Evolutionary conservation across 2,888 invertebrate genomes (phyloP).

Genomic region (Watsonalla binaria): DNA sequence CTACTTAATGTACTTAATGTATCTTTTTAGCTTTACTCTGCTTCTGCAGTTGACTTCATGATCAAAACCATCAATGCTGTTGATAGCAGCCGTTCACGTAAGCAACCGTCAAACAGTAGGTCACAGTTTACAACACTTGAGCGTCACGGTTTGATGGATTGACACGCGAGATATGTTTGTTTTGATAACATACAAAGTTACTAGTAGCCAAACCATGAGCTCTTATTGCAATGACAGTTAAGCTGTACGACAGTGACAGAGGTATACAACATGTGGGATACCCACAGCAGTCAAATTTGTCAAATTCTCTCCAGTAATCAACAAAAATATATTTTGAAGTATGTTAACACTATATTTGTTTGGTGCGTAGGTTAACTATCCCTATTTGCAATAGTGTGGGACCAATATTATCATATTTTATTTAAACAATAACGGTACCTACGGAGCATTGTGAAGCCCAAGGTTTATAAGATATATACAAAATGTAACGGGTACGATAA

Average conservation of each 20-base stretch:
- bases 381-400: neutral
- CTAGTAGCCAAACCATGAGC: too few species aligned
- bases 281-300: too few species aligned
- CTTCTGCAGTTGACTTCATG: constrained; percentile 35
- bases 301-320: too few species aligned
- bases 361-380: too few species aligned
- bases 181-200: constrained; percentile 15
- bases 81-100: constrained; percentile 7
- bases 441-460: neutral
- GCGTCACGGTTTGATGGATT: constrained; percentile 51
- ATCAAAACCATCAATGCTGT: constrained; percentile 57
- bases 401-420: neutral
- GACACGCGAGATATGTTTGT: constrained; percentile 44
- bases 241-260: too few species aligned
- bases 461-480: neutral
- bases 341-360: too few species aligned
- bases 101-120: constrained; percentile 33
- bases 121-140: constrained; percentile 52
- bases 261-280: too few species aligned
- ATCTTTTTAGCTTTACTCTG: too few species aligned
- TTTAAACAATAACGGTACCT: neutral
- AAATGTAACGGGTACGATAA: neutral
- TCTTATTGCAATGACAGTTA: too few species aligned
- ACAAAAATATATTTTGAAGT: too few species aligned
- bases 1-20: too few species aligned